A percentile compares a stretch with the other conserved stretches of the same genome.
phyloP scores from a whole-genome alignment of 2,888 invertebrate species.

The Crioceris asparagi region DNA sequence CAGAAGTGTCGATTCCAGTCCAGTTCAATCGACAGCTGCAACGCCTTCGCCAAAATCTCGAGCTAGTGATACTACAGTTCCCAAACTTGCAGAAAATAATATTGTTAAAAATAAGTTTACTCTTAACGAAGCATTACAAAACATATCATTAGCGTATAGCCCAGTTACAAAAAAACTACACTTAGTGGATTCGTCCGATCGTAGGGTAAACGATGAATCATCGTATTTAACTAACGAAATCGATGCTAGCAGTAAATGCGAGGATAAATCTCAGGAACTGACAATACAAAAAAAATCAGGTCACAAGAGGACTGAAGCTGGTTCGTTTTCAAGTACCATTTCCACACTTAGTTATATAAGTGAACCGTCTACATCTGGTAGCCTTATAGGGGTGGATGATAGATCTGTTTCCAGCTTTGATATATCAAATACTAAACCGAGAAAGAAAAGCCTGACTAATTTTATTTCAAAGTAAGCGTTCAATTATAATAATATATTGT shows the following conservation, averaged over 20 bases:
- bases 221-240: not conserved
- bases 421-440: slow-evolving; percentile 38
- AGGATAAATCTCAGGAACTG: too few relatives aligned
- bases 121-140: slow-evolving; percentile 59
- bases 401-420: slow-evolving; percentile 26
- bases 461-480: slow-evolving; percentile 50
- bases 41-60: slow-evolving; percentile 12
- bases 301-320: slow-evolving; percentile 47
- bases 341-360: slow-evolving; percentile 60
- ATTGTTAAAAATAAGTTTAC: slow-evolving; percentile 43
- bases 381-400: slow-evolving; percentile 36
- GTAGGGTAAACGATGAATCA: slow-evolving; percentile 9
- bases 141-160: slow-evolving; percentile 64
- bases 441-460: slow-evolving; percentile 50
- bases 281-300: slow-evolving; percentile 29
- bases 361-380: slow-evolving; percentile 56
- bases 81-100: slow-evolving; percentile 21
- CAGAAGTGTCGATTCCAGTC: slow-evolving; percentile 27
- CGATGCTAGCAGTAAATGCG: not conserved
- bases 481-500: slow-evolving; percentile 2
- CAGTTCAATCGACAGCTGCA: slow-evolving; percentile 16
- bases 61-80: slow-evolving; percentile 22
- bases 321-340: slow-evolving; percentile 57
- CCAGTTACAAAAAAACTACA: slow-evolving; percentile 63
- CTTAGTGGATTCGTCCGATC: slow-evolving; percentile 42